Conservation (phyloP, 2,888 invertebrate genomes). For the Athalia cordata region DNA sequence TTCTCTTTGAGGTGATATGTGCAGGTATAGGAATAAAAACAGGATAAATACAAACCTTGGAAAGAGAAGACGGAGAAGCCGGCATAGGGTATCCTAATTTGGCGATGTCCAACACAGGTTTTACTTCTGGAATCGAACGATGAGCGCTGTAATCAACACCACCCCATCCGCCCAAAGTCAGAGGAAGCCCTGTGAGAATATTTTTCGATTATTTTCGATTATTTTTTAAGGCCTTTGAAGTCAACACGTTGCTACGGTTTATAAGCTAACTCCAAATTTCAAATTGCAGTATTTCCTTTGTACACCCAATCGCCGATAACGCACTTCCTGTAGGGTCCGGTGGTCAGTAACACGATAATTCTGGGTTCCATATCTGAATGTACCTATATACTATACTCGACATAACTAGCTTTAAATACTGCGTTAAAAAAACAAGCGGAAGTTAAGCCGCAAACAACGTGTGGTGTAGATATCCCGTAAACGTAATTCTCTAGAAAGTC, state of each 20-base stretch:
- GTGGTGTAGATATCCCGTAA: too few relatives aligned
- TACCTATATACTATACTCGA: too few relatives aligned
- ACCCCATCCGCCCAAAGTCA: constrained; percentile 63
- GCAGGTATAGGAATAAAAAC: constrained; percentile 1
- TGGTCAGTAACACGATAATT: too few relatives aligned
- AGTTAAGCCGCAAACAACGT: not conserved
- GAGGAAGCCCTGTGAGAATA: constrained; percentile 42
- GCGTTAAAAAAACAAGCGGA: not conserved
- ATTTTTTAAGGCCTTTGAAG: not conserved
- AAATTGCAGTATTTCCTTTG: not conserved
- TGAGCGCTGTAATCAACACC: constrained; percentile 63
- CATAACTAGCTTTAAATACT: too few relatives aligned
- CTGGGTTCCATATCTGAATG: too few relatives aligned
- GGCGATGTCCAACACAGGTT: constrained; percentile 5
- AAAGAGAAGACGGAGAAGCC: constrained; percentile 5
- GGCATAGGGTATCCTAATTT: constrained; percentile 3
- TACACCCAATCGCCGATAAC: too few relatives aligned
- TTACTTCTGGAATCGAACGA: constrained; percentile 5
- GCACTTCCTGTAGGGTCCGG: too few relatives aligned
- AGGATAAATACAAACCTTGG: constrained; percentile 22
- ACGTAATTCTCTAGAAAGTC: not conserved
- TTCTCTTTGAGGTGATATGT: constrained; percentile 13
- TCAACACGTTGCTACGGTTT: not conserved
- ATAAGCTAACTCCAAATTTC: not conserved
- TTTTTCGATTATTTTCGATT: not conserved